Conservation (phyloP, 2,797 vertebrate genomes). For the Sebastiscus albofasciatus region DNA sequence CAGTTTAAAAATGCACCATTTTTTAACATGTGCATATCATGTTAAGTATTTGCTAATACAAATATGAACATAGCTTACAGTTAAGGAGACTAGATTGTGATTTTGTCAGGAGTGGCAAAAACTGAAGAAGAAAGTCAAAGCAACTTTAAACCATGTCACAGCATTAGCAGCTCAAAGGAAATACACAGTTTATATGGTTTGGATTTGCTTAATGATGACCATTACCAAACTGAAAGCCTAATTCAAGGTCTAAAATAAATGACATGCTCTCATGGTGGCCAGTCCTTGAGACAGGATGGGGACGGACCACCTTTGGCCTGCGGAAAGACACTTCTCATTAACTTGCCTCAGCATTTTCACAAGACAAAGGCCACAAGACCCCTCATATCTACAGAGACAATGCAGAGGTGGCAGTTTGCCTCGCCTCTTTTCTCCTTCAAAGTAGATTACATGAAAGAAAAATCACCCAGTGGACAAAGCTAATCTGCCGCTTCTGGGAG, state of each 20-base stretch:
- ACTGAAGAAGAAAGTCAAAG: background rate
- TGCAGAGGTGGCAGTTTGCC: slow-evolving; percentile 68
- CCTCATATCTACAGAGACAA: slow-evolving; percentile 64
- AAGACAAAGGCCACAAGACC: slow-evolving; percentile 61
- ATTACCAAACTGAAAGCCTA: slow-evolving; percentile 1
- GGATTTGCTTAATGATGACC: slow-evolving; percentile 1
- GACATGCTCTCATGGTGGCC: background rate
- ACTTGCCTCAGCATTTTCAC: slow-evolving; percentile 69
- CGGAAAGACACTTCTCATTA: slow-evolving; percentile 57
- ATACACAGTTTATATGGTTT: background rate
- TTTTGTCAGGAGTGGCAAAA: background rate
- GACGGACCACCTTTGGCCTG: slow-evolving; percentile 43
- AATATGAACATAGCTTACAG: background rate
- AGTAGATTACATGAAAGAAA: slow-evolving; percentile 68
- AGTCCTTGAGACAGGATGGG: slow-evolving; percentile 46
- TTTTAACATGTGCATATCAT: too few species aligned
- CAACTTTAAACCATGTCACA: background rate
- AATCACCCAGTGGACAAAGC: slow-evolving; percentile 35
- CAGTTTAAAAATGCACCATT: too few species aligned
- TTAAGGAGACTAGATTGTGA: background rate
- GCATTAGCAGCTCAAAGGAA: background rate
- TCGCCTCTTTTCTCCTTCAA: slow-evolving; percentile 61
- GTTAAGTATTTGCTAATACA: background rate
- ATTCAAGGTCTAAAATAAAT: slow-evolving; percentile 44
- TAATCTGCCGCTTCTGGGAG: slow-evolving; percentile 51